Evolutionary conservation across 2,888 invertebrate species (phyloP).

Genomic region (Portevinia maculata): DNA sequence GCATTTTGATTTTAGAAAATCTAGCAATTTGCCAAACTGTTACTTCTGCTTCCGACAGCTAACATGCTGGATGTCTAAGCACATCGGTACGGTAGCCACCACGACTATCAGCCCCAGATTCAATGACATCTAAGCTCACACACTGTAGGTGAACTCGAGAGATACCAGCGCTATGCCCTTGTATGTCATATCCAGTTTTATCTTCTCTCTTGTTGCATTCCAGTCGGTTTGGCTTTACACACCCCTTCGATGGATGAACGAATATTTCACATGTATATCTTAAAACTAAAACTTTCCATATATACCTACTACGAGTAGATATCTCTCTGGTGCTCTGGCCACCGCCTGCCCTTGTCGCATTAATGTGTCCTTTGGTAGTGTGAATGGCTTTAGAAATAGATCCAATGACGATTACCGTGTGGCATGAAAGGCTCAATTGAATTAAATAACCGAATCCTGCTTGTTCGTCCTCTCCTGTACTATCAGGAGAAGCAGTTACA

Average conservation of each 20-base stretch:
- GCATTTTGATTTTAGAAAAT: conserved; percentile 69
- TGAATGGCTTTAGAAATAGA: conserved; percentile 71
- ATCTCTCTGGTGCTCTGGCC: neutral
- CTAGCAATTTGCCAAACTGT: conserved; percentile 74
- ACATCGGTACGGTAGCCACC: conserved; percentile 54
- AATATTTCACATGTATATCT: conserved; percentile 34
- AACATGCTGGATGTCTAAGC: conserved; percentile 74
- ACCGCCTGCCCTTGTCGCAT: conserved; percentile 35
- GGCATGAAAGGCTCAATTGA: conserved; percentile 74
- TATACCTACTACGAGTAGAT: conserved; percentile 17
- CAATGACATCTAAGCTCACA: conserved; percentile 68
- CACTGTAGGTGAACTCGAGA: conserved; percentile 54
- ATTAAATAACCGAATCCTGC: conserved; percentile 71
- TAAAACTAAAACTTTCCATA: conserved; percentile 71
- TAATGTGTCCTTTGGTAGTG: conserved; percentile 67
- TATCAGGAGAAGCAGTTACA: conserved; percentile 55
- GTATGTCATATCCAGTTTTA: conserved; percentile 72
- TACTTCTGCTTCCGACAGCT: conserved; percentile 75
- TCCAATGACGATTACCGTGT: conserved; percentile 74
- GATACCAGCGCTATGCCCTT: conserved; percentile 48
- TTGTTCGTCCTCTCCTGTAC: conserved; percentile 44
- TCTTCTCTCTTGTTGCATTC: conserved; percentile 73
- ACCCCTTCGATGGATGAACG: conserved; percentile 30
- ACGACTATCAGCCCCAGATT: conserved; percentile 47
- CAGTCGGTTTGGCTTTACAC: conserved; percentile 68